A percentile compares a stretch with the other conserved stretches of the same genome.
phyloP scores from a whole-genome alignment of 53 echinoderm and acorn worm genomes.

The Arbacia lixula region DNA sequence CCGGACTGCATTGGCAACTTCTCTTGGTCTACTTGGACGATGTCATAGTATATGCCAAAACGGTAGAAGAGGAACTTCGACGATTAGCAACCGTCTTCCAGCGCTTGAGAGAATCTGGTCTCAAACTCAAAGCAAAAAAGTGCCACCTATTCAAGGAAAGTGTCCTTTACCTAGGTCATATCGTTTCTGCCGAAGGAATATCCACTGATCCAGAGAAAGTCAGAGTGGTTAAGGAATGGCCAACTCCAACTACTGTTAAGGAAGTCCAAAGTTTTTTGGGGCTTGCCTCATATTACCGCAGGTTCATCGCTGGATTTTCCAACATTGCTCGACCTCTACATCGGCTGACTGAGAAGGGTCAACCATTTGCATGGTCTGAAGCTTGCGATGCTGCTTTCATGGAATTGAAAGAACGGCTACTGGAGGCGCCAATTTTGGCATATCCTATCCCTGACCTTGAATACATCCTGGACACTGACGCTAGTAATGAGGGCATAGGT shows the following conservation, averaged over 20 bases:
- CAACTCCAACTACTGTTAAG: conserved; percentile 43
- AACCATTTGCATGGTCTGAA: conserved; percentile 45
- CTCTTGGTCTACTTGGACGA: conserved; percentile 74
- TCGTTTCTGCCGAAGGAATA: conserved; percentile 65
- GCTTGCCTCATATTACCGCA: conserved; percentile 48
- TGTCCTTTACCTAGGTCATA: conserved; percentile 65
- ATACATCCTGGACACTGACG: conserved; percentile 65
- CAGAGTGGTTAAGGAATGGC: conserved; percentile 54
- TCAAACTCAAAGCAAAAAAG: conserved; percentile 71
- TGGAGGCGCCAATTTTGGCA: conserved; percentile 52
- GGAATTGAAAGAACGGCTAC: conserved; percentile 58
- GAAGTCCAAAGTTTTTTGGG: conserved; percentile 64
- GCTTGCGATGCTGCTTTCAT: conserved; percentile 57
- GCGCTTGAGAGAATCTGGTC: conserved; percentile 45
- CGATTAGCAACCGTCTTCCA: conserved; percentile 28
- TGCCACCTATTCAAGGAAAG: conserved; percentile 45
- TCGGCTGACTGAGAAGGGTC: conserved; percentile 55
- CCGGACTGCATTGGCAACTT: conserved; percentile 76
- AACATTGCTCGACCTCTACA: conserved; percentile 60
- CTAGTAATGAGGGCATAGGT: conserved; percentile 53
- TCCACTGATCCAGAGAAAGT: conserved; percentile 63
- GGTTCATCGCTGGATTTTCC: conserved; percentile 47
- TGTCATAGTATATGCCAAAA: conserved; percentile 59
- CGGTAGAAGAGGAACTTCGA: conserved; percentile 30
- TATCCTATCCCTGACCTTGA: conserved; percentile 19